Conservation (phyloP, 2,888 invertebrate species). For the Napeogenes inachia region DNA sequence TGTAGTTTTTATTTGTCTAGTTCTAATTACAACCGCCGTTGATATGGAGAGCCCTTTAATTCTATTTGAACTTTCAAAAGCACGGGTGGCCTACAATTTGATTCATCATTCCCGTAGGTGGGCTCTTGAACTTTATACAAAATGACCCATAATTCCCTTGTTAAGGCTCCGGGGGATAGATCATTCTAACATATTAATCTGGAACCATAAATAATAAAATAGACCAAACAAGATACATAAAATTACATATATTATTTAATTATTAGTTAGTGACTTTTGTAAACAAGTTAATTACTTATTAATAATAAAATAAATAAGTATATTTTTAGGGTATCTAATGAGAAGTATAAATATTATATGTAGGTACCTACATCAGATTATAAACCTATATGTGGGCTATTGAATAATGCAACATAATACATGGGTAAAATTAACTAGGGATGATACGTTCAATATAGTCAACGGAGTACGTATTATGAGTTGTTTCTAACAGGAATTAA, state of each 20-base stretch:
- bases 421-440: no score
- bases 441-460: constrained; percentile 16
- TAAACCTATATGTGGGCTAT: no score
- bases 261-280: not conserved
- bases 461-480: constrained; percentile 33
- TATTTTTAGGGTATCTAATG: no score
- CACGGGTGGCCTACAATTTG: constrained; percentile 67
- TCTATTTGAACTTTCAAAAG: constrained; percentile 36
- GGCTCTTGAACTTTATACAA: constrained; percentile 57
- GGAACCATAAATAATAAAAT: constrained; percentile 55
- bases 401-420: no score
- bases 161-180: constrained; percentile 57
- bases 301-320: no score
- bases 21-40: not conserved
- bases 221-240: constrained; percentile 37
- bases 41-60: constrained; percentile 14
- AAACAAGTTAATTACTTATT: no score
- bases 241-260: constrained; percentile 8
- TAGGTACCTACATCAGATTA: no score
- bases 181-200: constrained; percentile 61
- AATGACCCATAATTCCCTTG: constrained; percentile 73
- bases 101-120: constrained; percentile 67
- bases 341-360: no score
- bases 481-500: constrained; percentile 40
- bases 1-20: no score